Conservation (phyloP, 1,140 invertebrate genomes). For the Gryllus bimaculatus region DNA sequence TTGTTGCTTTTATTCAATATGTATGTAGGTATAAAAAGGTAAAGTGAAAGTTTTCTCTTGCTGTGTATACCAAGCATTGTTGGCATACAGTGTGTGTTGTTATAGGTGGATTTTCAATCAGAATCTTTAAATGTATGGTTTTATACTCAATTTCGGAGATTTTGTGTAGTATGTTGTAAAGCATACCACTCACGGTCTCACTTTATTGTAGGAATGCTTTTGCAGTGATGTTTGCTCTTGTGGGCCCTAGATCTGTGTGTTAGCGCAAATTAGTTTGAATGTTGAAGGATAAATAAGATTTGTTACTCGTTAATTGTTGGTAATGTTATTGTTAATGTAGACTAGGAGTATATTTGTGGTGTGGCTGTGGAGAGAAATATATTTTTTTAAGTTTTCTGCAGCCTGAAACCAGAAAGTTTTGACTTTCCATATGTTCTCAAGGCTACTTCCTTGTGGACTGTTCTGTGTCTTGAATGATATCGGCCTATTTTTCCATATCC, state of each 20-base stretch:
- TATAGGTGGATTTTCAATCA: neutral
- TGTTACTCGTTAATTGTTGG: slow-evolving; percentile 4
- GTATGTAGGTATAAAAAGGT: neutral
- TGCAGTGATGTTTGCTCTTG: neutral
- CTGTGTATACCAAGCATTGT: neutral
- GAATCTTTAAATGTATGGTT: neutral
- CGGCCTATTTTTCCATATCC: slow-evolving; percentile 3
- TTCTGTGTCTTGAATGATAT: slow-evolving; percentile 5
- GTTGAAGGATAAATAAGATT: neutral
- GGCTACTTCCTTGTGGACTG: neutral
- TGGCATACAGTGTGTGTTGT: neutral
- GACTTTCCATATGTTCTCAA: slow-evolving; percentile 4
- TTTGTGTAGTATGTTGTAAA: neutral
- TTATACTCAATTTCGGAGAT: neutral
- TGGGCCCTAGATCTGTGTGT: slow-evolving; percentile 2
- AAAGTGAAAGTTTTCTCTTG: neutral
- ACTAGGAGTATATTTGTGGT: slow-evolving; percentile 1
- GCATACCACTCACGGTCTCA: neutral
- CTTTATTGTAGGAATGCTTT: neutral
- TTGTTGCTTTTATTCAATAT: neutral
- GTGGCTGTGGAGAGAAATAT: slow-evolving; percentile 3
- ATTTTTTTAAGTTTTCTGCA: slow-evolving; percentile 6
- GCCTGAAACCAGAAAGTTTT: slow-evolving; percentile 4
- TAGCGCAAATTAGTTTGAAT: neutral
- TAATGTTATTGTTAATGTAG: slow-evolving; percentile 1